These are phyloP conservation scores for Temnothorax nylanderi DNA, from an alignment of 1,140 invertebrate species.

Conservation along the genomic window DNA sequence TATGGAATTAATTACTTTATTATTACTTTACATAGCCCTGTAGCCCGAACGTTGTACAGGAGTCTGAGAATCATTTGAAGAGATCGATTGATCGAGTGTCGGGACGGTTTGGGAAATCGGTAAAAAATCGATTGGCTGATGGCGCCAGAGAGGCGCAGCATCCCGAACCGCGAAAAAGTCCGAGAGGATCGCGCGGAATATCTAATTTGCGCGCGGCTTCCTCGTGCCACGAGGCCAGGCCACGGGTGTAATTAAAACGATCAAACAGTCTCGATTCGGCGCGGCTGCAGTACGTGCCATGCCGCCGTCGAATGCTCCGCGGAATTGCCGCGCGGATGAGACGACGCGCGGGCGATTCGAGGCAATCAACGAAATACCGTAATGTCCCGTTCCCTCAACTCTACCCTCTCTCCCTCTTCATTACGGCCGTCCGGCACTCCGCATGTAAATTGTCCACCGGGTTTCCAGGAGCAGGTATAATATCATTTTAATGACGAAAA, in stretches of 20 bases:
- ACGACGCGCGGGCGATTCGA: conserved; percentile 70
- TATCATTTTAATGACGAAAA: conserved; percentile 83
- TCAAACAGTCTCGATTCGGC: conserved; percentile 42
- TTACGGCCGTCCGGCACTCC: conserved; percentile 63
- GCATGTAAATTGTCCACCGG: conserved; percentile 78
- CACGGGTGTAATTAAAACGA: conserved; percentile 68
- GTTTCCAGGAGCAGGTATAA: conserved; percentile 78
- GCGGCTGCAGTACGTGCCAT: not conserved
- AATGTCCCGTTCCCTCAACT: conserved; percentile 65
- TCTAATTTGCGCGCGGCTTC: conserved; percentile 47
- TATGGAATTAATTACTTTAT: not conserved
- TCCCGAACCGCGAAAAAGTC: not conserved
- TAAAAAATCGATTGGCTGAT: conserved; percentile 28
- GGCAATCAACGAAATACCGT: conserved; percentile 81
- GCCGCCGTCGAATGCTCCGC: not conserved
- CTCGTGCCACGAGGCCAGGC: not conserved
- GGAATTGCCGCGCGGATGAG: conserved; percentile 65
- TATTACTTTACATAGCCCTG: not conserved
- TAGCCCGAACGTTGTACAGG: not conserved
- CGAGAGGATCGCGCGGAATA: conserved; percentile 11
- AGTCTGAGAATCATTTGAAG: not conserved
- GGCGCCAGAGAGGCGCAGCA: not conserved
- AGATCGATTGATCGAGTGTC: conserved; percentile 24
- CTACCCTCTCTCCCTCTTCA: conserved; percentile 51
- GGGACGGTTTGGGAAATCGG: conserved; percentile 28